Evolutionary conservation across 2,113 vertebrate species (phyloP).

Genomic region (Rhabdornis inornatus): DNA sequence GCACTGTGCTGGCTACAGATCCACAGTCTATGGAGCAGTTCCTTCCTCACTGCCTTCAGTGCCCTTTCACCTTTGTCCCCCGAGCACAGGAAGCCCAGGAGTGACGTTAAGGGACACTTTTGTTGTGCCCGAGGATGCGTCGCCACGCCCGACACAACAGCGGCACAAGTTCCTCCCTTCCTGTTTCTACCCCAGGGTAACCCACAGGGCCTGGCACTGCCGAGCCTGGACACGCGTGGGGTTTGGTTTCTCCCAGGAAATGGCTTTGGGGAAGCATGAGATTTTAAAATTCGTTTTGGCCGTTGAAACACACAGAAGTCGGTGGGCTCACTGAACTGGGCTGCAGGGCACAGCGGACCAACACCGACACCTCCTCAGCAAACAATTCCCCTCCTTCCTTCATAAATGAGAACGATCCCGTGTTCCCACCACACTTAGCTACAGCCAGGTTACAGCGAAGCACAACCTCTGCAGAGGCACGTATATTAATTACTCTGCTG

Average conservation of each 20-base stretch:
- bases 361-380: accelerated
- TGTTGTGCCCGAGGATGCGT: accelerated
- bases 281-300: neutral
- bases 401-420: neutral
- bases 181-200: neutral
- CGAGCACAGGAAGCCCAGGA: no score
- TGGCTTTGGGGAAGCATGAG: neutral
- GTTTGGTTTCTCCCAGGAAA: neutral
- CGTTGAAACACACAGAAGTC: neutral
- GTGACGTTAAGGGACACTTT: neutral
- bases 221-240: accelerated
- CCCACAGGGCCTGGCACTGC: neutral
- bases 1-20: accelerated
- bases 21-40: accelerated
- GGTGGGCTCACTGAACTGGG: neutral
- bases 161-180: accelerated
- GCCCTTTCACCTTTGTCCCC: neutral
- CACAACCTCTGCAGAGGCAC: neutral
- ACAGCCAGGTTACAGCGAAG: neutral
- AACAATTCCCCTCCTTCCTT: neutral
- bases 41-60: neutral
- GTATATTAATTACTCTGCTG: neutral
- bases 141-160: accelerated
- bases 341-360: accelerated
- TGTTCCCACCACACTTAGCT: neutral